Base-by-base conservation (phyloP, 2,113 vertebrate genomes). In the Myanophis thanlyinensis region DNA sequence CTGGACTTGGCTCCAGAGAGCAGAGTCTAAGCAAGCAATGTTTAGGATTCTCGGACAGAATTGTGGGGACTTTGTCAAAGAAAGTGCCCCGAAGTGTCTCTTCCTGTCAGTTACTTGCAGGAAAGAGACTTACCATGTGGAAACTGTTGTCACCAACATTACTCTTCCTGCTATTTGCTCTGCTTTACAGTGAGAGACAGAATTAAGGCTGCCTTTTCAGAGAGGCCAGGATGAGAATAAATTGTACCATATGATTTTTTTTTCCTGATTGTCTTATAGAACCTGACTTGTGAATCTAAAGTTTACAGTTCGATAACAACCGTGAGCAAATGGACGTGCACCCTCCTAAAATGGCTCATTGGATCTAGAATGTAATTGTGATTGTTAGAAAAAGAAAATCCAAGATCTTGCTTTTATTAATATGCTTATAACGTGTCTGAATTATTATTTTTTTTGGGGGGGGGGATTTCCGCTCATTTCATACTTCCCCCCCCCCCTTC, bases 381-480 rank as follows among this genome's bases (percentile, higher is more conserved):
- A 80, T 90, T 93, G 5, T 22, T 62, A 27, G 12, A 59, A 84
- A 88, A 93, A 84, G 93, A 93, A 94, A 94, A 48, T 59, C 92
- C 87, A 53, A 88, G 1, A 85, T 94, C 94, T 96, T 95, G 95
- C 96, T 96, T 95, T 93, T 94, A 94, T 97, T 94, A 93, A 27
- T 86, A 94, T 96, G 96, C 96, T 97, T 97, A 94, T 97, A 35
- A 97, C 94, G 62, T 96, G 95, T 96, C 95, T 94, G 94, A 97
- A 93, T 90, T 62, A 95, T 95, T 97, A n/a, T n/a, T 73, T 92
- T 90, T 1, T 93, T 22, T 22, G 59, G 30, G 56, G 27, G 27
- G 62, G 91, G 87, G 93, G 94, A 95, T 94, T 85, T 90, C 88
- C 92, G 80, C 94, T 96, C 49, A 92, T 95, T 96, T 96, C 95